Base-by-base conservation (phyloP, 2,888 invertebrate genomes). In the Boloria selene region DNA sequence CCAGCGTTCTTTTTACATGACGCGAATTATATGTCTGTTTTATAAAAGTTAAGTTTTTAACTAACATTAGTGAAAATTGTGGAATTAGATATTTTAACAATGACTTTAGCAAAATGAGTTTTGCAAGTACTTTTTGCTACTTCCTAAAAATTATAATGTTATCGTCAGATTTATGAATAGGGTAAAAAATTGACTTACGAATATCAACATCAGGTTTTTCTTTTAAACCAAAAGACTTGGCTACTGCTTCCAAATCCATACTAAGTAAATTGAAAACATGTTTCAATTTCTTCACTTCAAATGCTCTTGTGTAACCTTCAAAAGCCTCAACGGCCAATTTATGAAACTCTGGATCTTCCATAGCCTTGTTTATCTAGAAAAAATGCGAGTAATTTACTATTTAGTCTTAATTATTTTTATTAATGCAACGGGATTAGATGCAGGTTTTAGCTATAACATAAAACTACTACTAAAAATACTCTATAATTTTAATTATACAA, bases 221-320 rank as follows among this genome's bases (percentile, higher is more conserved):
- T 69, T 94, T 94, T 79, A 99, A 97, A 17, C 99, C 99, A 92
- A 99, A 99, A 7, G 98, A 98, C 79, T 94, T 95, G 1, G 96
- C 96, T 10, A 98, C 97, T 75, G 95, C 94, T 54, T 95, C 93
- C 75, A 99, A 92, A 85, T 99, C 98, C 80, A 99, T 92, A 0
- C 96, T 96, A 73, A 96, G 94, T 53, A 99, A 94, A 90, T 99
- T 96, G 86, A 98, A 99, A 72, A 99, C 97, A 62, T 96, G 95
- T 86, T 98, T 99, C 77, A 98, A 93, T 84, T 96, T 96, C 88
- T 99, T 98, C 0, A 98, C 98, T 89, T 98, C 98, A 83, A 99
- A 98, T 0, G 99, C 97, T 71, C 99, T 94, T 44, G 99, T 95
- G 83, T 98, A 99, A 0, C 97, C 95, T 85, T 98, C 98, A 88